A percentile compares a stretch with the other conserved stretches of the same genome.
phyloP scores from a whole-genome alignment of 2,113 vertebrate species.

The Trochalopteron elliotii region DNA sequence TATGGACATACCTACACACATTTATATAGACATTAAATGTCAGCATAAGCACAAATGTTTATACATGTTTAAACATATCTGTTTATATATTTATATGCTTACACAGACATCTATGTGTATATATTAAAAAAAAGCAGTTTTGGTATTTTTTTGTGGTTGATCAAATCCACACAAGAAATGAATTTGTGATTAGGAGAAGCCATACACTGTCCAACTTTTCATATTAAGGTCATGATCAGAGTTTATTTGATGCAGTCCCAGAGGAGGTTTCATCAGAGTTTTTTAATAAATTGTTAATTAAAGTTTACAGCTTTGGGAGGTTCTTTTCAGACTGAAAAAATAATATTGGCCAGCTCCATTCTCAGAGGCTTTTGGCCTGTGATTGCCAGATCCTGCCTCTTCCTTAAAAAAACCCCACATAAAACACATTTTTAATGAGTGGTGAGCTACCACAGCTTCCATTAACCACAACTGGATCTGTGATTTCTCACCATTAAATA shows the following conservation, averaged over 20 bases:
- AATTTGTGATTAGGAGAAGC: background rate
- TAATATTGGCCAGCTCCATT: background rate
- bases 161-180: background rate
- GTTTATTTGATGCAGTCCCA: background rate
- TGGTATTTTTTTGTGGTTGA: background rate
- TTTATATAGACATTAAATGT: background rate
- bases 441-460: background rate
- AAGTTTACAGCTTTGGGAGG: background rate
- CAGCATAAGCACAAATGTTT: background rate
- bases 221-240: background rate
- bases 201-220: background rate
- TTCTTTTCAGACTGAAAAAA: background rate
- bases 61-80: background rate
- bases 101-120: background rate
- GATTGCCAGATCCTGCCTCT: background rate
- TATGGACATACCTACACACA: too few relatives aligned
- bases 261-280: background rate
- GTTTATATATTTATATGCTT: background rate
- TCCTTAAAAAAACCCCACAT: background rate
- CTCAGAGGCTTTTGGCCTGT: background rate
- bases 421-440: background rate
- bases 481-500: background rate
- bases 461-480: background rate
- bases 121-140: background rate
- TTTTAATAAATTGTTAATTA: constrained; percentile 16